phyloP scores from a whole-genome alignment of 2,888 invertebrate genomes.

The Trichopoda pennipes region DNA sequence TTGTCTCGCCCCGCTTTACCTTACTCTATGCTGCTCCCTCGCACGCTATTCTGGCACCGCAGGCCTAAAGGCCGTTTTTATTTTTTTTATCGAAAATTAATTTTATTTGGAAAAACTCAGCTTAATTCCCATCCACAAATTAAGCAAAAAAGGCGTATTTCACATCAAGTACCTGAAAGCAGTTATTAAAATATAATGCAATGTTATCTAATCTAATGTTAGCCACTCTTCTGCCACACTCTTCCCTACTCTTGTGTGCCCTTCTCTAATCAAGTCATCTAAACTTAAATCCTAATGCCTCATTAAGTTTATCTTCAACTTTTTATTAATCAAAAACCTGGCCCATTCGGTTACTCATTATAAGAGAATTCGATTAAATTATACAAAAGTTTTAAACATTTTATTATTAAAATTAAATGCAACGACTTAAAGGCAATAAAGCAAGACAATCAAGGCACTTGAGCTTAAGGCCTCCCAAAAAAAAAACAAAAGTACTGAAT shows the following conservation, averaged over 20 bases:
- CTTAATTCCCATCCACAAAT: too few species aligned
- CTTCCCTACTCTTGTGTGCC: background rate
- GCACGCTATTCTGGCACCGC: too few species aligned
- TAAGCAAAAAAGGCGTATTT: too few species aligned
- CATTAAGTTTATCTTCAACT: too few species aligned
- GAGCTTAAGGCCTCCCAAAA: constrained; percentile 40
- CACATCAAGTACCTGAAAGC: too few species aligned
- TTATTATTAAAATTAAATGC: constrained; percentile 60
- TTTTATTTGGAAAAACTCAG: too few species aligned
- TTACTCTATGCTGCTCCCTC: background rate
- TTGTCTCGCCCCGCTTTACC: background rate
- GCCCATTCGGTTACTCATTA: constrained; percentile 20
- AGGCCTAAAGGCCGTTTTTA: too few species aligned
- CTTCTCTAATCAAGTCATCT: background rate
- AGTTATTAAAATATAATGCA: background rate
- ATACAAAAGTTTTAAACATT: constrained; percentile 28
- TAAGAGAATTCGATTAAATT: background rate
- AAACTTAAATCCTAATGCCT: too few species aligned
- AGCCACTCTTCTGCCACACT: background rate
- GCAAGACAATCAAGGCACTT: constrained; percentile 35
- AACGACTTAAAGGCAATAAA: constrained; percentile 53
- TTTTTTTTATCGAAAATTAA: too few species aligned
- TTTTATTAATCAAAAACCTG: background rate
- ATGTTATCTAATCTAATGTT: background rate
- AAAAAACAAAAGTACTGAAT: constrained; percentile 13